Conservation (phyloP, 2,113 vertebrate genomes). For the Paradisaea rubra region DNA sequence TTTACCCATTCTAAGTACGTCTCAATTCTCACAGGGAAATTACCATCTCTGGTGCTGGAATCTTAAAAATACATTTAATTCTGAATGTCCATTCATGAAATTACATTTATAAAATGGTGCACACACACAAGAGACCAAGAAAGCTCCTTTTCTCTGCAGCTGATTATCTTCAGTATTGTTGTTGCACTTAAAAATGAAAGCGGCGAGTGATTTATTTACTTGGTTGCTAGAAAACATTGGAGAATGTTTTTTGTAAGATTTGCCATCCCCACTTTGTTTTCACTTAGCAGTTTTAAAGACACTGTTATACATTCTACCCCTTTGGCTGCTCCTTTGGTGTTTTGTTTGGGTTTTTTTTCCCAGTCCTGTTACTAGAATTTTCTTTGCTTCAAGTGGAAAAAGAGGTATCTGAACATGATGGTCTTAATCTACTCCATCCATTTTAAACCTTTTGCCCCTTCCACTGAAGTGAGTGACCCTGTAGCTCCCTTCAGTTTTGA, state of each 20-base stretch:
- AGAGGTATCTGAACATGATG: neutral
- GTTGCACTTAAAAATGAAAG: neutral
- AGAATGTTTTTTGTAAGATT: neutral
- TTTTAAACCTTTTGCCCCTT: slow-evolving; percentile 1
- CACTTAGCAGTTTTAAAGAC: neutral
- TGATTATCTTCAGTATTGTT: neutral
- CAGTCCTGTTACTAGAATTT: neutral
- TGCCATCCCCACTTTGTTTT: neutral
- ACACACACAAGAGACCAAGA: neutral
- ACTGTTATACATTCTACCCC: neutral
- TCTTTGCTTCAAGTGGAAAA: neutral
- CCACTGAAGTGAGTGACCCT: neutral
- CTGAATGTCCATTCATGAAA: neutral
- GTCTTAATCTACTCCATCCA: neutral
- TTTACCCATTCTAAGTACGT: neutral
- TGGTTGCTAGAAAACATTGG: neutral
- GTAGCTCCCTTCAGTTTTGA: neutral
- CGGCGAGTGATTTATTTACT: neutral
- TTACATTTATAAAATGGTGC: neutral
- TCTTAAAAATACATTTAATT: neutral
- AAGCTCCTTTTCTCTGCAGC: neutral
- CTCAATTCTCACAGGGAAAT: neutral
- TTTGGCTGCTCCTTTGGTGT: neutral
- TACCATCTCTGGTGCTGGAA: neutral
- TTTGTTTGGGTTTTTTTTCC: fast-evolving